A percentile compares a stretch with the other conserved stretches of the same genome.
These are phyloP conservation scores for Dendropsophus ebraccatus DNA, from an alignment of 2,113 vertebrate species.

Conservation along the genomic window DNA sequence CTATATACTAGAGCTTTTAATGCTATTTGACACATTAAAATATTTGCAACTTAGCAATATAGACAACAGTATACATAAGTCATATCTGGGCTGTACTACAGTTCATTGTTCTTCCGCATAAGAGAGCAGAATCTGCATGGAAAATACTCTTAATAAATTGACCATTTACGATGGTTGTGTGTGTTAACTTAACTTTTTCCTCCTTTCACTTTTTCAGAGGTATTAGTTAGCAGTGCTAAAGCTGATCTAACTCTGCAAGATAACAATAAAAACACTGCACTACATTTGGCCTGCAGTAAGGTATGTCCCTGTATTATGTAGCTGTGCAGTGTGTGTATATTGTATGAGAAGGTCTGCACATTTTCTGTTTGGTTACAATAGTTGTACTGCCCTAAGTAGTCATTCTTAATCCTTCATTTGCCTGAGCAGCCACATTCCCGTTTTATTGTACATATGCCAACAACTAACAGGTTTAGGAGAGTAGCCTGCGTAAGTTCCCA, in stretches of 20 bases:
- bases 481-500: not conserved
- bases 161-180: not conserved
- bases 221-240: slow-evolving; percentile 97
- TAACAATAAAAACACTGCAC: slow-evolving; percentile 92
- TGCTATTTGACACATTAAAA: too few species aligned
- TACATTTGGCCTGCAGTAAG: slow-evolving; percentile 98
- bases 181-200: too few species aligned
- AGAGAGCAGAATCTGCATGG: too few species aligned
- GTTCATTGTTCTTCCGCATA: too few species aligned
- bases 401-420: not conserved
- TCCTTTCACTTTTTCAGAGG: slow-evolving; percentile 76
- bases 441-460: not conserved
- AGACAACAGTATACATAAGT: too few species aligned
- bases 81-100: too few species aligned
- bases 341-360: not conserved
- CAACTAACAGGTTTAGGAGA: not conserved
- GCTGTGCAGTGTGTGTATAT: not conserved
- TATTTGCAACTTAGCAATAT: too few species aligned
- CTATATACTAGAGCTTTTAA: too few species aligned
- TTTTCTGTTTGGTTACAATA: too few species aligned
- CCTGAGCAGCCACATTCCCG: not conserved
- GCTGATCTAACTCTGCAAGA: slow-evolving; percentile 97
- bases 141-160: too few species aligned
- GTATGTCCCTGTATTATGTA: slow-evolving; percentile 68
- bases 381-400: not conserved